Conservation (phyloP, 2,888 invertebrate genomes). For the Epiblema foenella region DNA sequence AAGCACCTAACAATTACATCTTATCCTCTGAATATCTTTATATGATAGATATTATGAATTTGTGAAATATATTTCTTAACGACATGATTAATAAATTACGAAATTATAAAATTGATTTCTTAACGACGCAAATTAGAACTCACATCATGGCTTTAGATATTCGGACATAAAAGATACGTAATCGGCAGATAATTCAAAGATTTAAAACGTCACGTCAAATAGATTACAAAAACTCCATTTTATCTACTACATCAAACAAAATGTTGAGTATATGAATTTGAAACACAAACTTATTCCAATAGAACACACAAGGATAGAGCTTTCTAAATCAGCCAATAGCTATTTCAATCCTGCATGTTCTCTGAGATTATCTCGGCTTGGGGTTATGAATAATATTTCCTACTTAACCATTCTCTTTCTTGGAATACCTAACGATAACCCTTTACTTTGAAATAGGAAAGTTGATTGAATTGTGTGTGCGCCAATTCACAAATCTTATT, state of each 20-base stretch:
- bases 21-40: conserved; percentile 8
- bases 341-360: conserved; percentile 9
- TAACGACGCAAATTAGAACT: neutral
- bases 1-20: conserved; percentile 18
- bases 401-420: conserved; percentile 33
- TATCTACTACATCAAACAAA: neutral
- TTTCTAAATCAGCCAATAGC: neutral
- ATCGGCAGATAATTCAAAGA: neutral
- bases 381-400: conserved; percentile 24
- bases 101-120: no score
- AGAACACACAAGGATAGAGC: neutral
- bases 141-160: neutral
- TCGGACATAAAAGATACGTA: neutral
- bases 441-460: conserved; percentile 38
- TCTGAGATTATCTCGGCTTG: neutral
- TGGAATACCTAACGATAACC: conserved; percentile 28
- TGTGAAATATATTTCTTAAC: no score
- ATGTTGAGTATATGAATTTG: neutral
- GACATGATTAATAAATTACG: no score
- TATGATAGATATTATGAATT: no score
- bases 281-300: neutral
- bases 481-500: conserved; percentile 41
- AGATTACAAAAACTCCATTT: neutral
- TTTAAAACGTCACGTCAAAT: neutral
- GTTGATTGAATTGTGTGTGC: conserved; percentile 43